Percentiles rank a stretch among this genome's conserved stretches.
phyloP scores from a whole-genome alignment of 2,797 vertebrate genomes.

The Scarus forsteni region DNA sequence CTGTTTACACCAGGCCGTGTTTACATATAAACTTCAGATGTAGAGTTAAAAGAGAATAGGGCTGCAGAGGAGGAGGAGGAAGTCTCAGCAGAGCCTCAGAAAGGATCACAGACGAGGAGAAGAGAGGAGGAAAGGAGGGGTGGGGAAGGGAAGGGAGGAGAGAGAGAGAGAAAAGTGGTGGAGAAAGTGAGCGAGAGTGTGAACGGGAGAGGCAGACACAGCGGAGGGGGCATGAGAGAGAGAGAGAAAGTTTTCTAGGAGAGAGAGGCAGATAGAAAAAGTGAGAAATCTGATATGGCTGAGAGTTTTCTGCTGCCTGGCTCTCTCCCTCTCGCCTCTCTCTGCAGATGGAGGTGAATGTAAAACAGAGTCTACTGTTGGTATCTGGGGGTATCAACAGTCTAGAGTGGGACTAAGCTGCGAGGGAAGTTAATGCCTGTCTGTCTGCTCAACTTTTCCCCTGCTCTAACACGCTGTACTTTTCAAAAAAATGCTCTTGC shows the following conservation, averaged over 20 bases:
- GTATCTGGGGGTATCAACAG: conserved; percentile 85
- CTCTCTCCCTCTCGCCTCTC: conserved; percentile 52
- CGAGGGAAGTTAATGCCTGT: conserved; percentile 81
- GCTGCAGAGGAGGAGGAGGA: conserved; percentile 75
- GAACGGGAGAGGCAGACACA: conserved; percentile 66
- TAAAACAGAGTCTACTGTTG: conserved; percentile 83
- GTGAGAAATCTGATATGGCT: conserved; percentile 84
- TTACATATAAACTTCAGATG: conserved; percentile 82
- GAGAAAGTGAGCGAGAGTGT: conserved; percentile 68
- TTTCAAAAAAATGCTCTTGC: conserved; percentile 74
- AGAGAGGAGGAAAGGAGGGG: conserved; percentile 35
- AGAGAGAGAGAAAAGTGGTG: conserved; percentile 63
- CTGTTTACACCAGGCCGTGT: conserved; percentile 76
- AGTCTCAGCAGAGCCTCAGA: conserved; percentile 79
- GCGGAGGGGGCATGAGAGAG: conserved; percentile 71
- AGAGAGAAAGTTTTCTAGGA: conserved; percentile 55
- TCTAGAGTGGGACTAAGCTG: conserved; percentile 79
- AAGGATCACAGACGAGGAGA: conserved; percentile 75
- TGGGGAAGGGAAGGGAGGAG: conserved; percentile 61
- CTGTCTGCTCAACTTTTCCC: conserved; percentile 76
- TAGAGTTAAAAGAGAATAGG: conserved; percentile 82
- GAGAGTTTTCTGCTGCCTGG: conserved; percentile 73
- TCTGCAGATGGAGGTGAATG: conserved; percentile 86
- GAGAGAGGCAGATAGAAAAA: conserved; percentile 75
- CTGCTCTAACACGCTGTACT: conserved; percentile 70